Conservation (phyloP, 2,888 invertebrate genomes). For the Drosophila differens region DNA sequence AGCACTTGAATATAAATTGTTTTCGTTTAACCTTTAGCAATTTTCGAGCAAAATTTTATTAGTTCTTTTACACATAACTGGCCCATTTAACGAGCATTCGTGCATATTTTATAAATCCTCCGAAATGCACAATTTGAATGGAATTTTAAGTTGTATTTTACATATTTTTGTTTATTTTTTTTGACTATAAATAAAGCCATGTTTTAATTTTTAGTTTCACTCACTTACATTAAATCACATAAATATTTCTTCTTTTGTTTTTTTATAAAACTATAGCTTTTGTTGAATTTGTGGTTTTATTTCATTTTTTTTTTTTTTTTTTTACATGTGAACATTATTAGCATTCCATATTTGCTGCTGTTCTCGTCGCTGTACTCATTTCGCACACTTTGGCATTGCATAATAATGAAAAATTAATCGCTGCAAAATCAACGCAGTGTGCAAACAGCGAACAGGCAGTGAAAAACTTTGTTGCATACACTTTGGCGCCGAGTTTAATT, state of each 20-base stretch:
- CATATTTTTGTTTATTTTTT: not conserved
- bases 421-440: conserved; percentile 33
- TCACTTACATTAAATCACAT: not conserved
- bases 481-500: conserved; percentile 67
- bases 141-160: not conserved
- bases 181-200: not conserved
- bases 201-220: not conserved
- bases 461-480: conserved; percentile 51
- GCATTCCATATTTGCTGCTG: conserved; percentile 8
- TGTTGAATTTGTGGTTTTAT: not conserved
- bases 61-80: not conserved
- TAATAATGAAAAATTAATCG: conserved; percentile 68
- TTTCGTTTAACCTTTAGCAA: not conserved
- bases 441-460: conserved; percentile 2
- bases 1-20: not conserved
- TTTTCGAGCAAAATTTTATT: not conserved
- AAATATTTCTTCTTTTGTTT: not conserved
- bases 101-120: not conserved
- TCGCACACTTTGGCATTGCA: conserved; percentile 42
- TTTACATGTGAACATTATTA: conserved; percentile 38
- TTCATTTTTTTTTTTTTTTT: conserved; percentile 11
- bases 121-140: not conserved
- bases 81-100: not conserved
- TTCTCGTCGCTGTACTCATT: conserved; percentile 22
- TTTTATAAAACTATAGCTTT: not conserved